A percentile compares a stretch with the other conserved stretches of the same genome.
phyloP scores from a whole-genome alignment of 1,140 invertebrate species.

The Teleogryllus occipitalis region DNA sequence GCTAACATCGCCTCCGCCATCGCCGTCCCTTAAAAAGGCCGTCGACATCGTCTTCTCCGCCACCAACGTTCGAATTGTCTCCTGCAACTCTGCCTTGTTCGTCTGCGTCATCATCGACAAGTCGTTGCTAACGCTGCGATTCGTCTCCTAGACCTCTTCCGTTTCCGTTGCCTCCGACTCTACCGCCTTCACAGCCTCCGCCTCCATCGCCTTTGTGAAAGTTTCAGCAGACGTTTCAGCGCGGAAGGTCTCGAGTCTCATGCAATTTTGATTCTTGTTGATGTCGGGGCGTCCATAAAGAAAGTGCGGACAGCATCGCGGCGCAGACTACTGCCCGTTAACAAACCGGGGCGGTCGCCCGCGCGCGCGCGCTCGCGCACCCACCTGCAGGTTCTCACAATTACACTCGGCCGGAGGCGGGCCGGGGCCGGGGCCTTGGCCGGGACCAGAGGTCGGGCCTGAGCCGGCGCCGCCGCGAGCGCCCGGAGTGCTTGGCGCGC shows the following conservation, averaged over 20 bases:
- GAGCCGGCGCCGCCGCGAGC: too few relatives aligned
- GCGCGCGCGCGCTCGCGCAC: too few relatives aligned
- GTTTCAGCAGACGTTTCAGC: constrained; percentile 6
- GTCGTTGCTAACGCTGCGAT: too few relatives aligned
- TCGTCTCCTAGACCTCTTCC: too few relatives aligned
- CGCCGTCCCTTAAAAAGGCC: not conserved
- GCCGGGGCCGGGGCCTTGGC: too few relatives aligned
- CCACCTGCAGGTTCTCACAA: not conserved
- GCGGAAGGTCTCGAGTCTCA: constrained; percentile 7
- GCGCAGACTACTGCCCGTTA: not conserved
- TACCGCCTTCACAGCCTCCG: too few relatives aligned
- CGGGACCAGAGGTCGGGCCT: too few relatives aligned
- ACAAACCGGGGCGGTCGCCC: not conserved
- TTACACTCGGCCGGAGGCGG: not conserved
- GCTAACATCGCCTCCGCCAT: too few relatives aligned
- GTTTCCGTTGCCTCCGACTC: too few relatives aligned
- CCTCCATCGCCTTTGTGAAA: constrained; percentile 13
- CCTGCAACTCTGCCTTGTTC: not conserved
- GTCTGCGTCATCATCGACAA: not conserved
- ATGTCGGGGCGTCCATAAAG: constrained; percentile 15
- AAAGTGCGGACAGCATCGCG: constrained; percentile 1
- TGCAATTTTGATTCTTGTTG: constrained; percentile 18
- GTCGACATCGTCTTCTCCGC: not conserved
- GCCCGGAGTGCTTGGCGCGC: too few relatives aligned
- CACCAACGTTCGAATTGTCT: not conserved